Base-by-base conservation (phyloP, 2,888 invertebrate species). In the Synanthedon andrenaeformis region DNA sequence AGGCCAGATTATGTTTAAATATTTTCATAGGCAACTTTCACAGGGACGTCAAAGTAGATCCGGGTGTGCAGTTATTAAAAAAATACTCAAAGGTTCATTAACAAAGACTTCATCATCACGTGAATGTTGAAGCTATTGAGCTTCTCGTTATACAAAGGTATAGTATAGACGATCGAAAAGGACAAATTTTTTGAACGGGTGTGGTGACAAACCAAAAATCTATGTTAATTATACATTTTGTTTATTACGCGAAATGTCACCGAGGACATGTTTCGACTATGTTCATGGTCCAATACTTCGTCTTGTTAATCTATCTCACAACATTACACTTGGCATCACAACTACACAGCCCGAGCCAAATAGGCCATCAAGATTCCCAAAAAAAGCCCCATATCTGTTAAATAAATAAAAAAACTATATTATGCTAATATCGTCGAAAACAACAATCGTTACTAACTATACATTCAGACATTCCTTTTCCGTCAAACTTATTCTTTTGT, bases 401-500 rank as follows among this genome's bases (percentile, higher is more conserved):
- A 35, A 65, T 66, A 66, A 45, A 45, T 45, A 14, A 45, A 63
- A 69, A 69, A 69, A 69, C 57, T 54, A 54, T 58, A 65, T 63
- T 81, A 85, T 82, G 83, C 72, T 82, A 85, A 84, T 85, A 80
- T 59, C 54, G 61, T 62, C 63, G 66, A 67, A 73, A 79, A 80
- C 76, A 79, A 82, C 76, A 79, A 82, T 79, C 73, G 79, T 68
- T 72, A 70, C 73, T 77, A 80, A 80, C 76, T 74, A 79, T 77
- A 74, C 70, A 72, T 75, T 74, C 70, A 74, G 68, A 72, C 74
- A 72, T 81, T 80, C 77, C 75, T 75, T 79, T 79, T 79, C 78
- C 78, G 74, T 72, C 72, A 77, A 83, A 79, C 73, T 74, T 77
- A 82, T 85, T 83, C 82, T 82, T 86, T 87, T 86, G 86, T 86